Percentiles rank a stretch among this genome's conserved stretches.
Evolutionary conservation across 2,797 vertebrate species (phyloP).

Genomic region (Babyrousa celebensis): DNA sequence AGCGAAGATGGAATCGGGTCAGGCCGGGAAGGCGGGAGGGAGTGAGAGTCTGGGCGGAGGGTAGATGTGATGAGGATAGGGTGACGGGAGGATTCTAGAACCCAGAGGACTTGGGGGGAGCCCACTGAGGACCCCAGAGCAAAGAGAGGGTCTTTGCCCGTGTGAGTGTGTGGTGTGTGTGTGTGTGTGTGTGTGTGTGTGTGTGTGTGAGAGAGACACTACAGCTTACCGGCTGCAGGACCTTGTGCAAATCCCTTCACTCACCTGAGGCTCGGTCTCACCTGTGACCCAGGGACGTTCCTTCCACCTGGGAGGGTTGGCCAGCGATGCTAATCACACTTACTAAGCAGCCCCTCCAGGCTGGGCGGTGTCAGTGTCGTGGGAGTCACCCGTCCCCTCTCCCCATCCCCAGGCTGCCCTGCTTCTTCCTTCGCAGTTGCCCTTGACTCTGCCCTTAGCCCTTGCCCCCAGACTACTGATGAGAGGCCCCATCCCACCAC

Average conservation of each 20-base stretch:
- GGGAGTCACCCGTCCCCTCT: background rate
- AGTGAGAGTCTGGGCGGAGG: background rate
- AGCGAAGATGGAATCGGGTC: constrained; percentile 71
- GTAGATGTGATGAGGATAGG: background rate
- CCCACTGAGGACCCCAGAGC: background rate
- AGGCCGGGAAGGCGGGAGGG: constrained; percentile 56
- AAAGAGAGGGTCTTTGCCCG: background rate
- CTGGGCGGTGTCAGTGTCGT: background rate
- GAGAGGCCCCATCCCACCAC: background rate
- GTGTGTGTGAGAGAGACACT: too few species aligned
- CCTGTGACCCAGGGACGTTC: accelerated
- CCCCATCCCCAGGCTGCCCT: background rate
- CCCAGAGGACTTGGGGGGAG: background rate
- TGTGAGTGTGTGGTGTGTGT: too few species aligned
- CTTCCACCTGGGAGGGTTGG: background rate
- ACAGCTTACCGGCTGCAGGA: background rate
- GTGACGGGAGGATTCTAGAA: background rate
- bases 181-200: too few species aligned
- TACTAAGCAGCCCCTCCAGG: background rate
- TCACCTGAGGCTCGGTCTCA: background rate
- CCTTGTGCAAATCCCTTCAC: background rate
- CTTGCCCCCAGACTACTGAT: too few species aligned
- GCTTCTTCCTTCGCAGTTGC: background rate
- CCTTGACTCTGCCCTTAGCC: background rate
- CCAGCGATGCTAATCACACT: too few species aligned